Evolutionary conservation across 2,888 invertebrate species (phyloP).

Genomic region (Thyatira batis): DNA sequence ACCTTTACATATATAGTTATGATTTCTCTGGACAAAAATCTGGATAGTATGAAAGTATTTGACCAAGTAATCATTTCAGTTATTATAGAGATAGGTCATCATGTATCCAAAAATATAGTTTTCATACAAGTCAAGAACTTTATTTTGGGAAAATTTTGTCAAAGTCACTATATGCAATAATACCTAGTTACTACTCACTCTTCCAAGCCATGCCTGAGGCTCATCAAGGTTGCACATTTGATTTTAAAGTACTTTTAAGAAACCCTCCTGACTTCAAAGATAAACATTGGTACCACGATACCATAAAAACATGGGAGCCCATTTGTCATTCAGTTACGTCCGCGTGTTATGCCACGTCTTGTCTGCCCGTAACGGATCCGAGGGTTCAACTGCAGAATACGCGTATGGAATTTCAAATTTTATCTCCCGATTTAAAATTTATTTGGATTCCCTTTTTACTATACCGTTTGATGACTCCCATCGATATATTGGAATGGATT

Average conservation of each 20-base stretch:
- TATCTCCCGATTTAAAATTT: conserved; percentile 59
- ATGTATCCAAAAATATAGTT: too few species aligned
- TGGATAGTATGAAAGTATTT: too few species aligned
- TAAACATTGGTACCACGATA: conserved; percentile 46
- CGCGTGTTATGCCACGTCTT: conserved; percentile 44
- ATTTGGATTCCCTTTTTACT: conserved; percentile 30
- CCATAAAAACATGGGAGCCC: conserved; percentile 60
- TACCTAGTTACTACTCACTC: too few species aligned
- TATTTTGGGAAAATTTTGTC: too few species aligned
- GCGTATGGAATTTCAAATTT: conserved; percentile 55
- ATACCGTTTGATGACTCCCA: conserved; percentile 9
- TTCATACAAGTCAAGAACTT: too few species aligned
- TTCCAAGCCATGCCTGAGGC: too few species aligned
- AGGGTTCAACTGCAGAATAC: conserved; percentile 36
- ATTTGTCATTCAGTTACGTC: conserved; percentile 59
- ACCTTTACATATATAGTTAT: too few species aligned
- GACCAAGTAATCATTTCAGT: too few species aligned
- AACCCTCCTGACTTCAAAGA: conserved; percentile 19
- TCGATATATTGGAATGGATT: conserved; percentile 23
- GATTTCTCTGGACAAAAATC: too few species aligned
- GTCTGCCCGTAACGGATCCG: conserved; percentile 41
- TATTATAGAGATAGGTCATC: too few species aligned
- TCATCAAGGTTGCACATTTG: too few species aligned
- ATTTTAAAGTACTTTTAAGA: conserved; percentile 23
- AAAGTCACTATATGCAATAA: too few species aligned